A percentile compares a stretch with the other conserved stretches of the same genome.
Evolutionary conservation across 1,140 invertebrate species (phyloP).

Genomic region (Microplitis mediator): DNA sequence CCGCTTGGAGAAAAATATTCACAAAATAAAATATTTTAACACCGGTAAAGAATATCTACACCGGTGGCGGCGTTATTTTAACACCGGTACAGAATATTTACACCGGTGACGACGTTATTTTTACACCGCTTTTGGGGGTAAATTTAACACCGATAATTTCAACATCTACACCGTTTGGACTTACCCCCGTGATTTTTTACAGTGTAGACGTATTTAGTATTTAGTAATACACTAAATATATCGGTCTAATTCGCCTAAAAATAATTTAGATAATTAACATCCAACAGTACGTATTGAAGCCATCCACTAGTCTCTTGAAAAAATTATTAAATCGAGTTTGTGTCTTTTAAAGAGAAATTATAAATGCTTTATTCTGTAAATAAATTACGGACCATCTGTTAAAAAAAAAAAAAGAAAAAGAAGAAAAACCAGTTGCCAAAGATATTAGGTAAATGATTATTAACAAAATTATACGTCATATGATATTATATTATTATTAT

Average conservation of each 20-base stretch:
- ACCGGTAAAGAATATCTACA: not conserved
- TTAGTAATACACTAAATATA: not conserved
- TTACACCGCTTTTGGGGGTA: too few relatives aligned
- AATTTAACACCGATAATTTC: too few relatives aligned
- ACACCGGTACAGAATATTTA: too few relatives aligned
- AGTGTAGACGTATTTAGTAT: not conserved
- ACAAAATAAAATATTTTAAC: not conserved
- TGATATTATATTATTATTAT: not conserved
- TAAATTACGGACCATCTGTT: slow-evolving; percentile 49
- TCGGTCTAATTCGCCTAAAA: too few relatives aligned
- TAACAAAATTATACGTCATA: slow-evolving; percentile 14
- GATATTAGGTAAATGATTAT: slow-evolving; percentile 42
- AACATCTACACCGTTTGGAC: too few relatives aligned
- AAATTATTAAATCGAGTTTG: slow-evolving; percentile 11
- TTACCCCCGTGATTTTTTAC: too few relatives aligned
- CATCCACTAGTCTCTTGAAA: slow-evolving; percentile 24
- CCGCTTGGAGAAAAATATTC: not conserved
- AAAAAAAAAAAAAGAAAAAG: slow-evolving; percentile 13
- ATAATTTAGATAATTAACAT: not conserved
- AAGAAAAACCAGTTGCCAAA: slow-evolving; percentile 51
- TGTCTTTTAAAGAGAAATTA: slow-evolving; percentile 17
- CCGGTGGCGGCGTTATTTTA: too few relatives aligned
- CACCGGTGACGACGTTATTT: too few relatives aligned
- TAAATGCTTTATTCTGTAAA: slow-evolving; percentile 34
- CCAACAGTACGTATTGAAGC: slow-evolving; percentile 17